Conservation (phyloP, 2,113 vertebrate species). For the Daubentonia madagascariensis region DNA sequence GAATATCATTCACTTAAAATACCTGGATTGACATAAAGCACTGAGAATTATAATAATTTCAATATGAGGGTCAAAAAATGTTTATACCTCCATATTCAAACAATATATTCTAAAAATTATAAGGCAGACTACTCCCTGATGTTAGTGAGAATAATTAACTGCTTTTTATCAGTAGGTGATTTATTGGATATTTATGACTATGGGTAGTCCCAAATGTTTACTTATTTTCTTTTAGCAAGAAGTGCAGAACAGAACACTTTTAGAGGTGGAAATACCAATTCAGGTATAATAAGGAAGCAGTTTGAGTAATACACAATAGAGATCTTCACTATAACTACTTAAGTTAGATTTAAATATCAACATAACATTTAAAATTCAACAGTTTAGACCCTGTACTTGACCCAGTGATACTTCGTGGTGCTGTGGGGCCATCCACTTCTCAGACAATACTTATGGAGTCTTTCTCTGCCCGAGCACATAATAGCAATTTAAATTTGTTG, state of each 20-base stretch:
- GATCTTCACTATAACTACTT: background rate
- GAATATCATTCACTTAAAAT: background rate
- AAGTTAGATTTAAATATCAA: background rate
- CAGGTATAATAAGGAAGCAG: background rate
- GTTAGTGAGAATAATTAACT: background rate
- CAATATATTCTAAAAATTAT: background rate
- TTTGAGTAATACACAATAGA: background rate
- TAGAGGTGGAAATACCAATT: background rate
- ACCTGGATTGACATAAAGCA: background rate
- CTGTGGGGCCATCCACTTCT: constrained; percentile 64
- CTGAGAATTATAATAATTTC: constrained; percentile 6
- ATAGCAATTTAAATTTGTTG: constrained; percentile 28
- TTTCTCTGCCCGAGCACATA: constrained; percentile 73
- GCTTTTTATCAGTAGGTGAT: background rate
- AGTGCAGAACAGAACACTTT: background rate
- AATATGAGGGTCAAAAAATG: background rate
- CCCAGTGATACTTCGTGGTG: constrained; percentile 45
- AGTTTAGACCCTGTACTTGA: constrained; percentile 45
- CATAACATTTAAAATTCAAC: background rate
- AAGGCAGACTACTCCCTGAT: background rate
- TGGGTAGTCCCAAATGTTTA: background rate
- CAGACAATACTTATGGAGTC: constrained; percentile 75
- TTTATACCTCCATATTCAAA: background rate
- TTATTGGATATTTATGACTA: constrained; percentile 1
- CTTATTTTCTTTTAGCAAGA: constrained; percentile 25